These are phyloP conservation scores for Lacanobia oleracea DNA, from an alignment of 2,888 invertebrate species.

Conservation along the genomic window DNA sequence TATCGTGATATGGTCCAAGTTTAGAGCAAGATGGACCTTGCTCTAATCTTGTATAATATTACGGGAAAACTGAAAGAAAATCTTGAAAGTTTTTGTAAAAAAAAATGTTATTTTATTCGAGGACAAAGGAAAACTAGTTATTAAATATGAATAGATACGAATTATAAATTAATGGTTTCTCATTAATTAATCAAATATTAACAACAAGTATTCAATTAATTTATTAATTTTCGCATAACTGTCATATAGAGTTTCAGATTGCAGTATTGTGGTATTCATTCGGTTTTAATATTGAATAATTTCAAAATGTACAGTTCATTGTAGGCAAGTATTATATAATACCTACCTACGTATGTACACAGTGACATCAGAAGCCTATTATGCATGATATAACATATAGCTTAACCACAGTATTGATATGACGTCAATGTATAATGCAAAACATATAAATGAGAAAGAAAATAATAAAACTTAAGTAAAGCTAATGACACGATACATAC, in stretches of 20 bases:
- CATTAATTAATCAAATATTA: neutral
- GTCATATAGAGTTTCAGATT: neutral
- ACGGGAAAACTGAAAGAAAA: neutral
- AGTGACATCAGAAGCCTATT: constrained; percentile 26
- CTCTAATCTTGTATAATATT: constrained; percentile 43
- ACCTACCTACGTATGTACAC: constrained; percentile 8
- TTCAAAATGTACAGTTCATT: neutral
- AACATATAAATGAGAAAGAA: constrained; percentile 3
- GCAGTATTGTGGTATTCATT: constrained; percentile 3
- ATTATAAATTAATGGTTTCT: neutral
- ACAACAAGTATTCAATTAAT: neutral
- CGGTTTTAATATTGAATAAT: neutral
- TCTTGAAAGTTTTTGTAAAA: neutral
- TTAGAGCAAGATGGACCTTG: constrained; percentile 7
- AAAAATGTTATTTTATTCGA: neutral
- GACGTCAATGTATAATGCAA: constrained; percentile 29
- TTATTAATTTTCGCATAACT: constrained; percentile 9
- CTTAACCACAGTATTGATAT: constrained; percentile 36
- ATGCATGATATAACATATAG: constrained; percentile 12
- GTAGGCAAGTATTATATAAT: constrained; percentile 17
- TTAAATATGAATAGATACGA: neutral
- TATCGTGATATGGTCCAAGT: neutral
- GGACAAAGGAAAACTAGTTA: neutral
- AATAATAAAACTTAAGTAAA: constrained; percentile 12
- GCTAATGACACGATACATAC: constrained; percentile 21